Conservation (phyloP, 2,888 invertebrate genomes). For the Athalia rosae region DNA sequence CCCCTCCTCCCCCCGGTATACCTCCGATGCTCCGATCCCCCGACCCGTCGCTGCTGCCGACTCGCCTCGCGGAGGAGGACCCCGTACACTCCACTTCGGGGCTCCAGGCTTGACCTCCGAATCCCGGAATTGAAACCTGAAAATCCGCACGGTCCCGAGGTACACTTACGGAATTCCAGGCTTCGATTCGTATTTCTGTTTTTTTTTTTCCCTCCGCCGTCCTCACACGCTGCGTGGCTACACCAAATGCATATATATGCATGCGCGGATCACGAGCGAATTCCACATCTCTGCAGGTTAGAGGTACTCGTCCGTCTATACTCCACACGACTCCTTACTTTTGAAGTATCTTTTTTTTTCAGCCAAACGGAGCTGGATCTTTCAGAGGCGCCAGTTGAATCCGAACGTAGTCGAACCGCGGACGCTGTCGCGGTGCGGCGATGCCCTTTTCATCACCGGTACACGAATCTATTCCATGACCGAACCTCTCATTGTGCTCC, state of each 20-base stretch:
- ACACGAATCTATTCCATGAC: no score
- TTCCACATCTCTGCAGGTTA: no score
- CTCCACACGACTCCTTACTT: no score
- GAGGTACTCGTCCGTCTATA: no score
- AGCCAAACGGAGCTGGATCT: background rate
- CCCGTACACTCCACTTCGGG: slow-evolving; percentile 15
- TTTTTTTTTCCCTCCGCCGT: background rate
- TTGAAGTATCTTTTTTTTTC: background rate
- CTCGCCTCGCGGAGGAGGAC: slow-evolving; percentile 47
- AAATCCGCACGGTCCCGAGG: slow-evolving; percentile 5
- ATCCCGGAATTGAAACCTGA: slow-evolving; percentile 45
- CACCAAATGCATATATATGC: no score
- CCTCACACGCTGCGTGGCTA: no score
- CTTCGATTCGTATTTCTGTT: slow-evolving; percentile 42
- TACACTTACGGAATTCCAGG: slow-evolving; percentile 18
- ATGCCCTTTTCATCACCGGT: no score
- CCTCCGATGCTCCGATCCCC: slow-evolving; percentile 10
- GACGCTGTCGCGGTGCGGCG: no score
- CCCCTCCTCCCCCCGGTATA: slow-evolving; percentile 43
- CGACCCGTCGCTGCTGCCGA: slow-evolving; percentile 47
- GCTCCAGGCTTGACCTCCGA: slow-evolving; percentile 37
- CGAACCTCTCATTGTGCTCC: no score
- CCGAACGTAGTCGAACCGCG: no score
- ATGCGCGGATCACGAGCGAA: no score
- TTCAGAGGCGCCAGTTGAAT: no score